Percentiles rank a stretch among this genome's conserved stretches.
These are phyloP conservation scores for Brachionus paranguensis DNA, from an alignment of 1,140 invertebrate genomes.

Conservation along the genomic window DNA sequence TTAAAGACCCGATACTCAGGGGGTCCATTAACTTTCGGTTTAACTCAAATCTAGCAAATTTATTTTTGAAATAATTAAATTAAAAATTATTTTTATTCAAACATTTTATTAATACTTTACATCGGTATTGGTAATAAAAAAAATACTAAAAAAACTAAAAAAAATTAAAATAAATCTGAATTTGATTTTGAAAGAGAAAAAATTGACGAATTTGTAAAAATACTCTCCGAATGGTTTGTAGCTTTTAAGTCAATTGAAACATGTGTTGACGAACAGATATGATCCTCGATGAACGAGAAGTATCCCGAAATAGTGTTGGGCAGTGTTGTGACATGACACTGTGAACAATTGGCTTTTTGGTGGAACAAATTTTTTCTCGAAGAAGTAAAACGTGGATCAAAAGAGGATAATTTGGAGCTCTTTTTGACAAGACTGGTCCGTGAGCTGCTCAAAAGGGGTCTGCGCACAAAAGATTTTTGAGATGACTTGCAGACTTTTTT, in stretches of 20 bases:
- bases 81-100: neutral
- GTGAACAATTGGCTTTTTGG: neutral
- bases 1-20: neutral
- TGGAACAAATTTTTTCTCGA: constrained; percentile 19
- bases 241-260: neutral
- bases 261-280: neutral
- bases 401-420: neutral
- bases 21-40: neutral
- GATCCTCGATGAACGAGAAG: neutral
- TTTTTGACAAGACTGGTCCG: neutral
- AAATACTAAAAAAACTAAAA: neutral
- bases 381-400: constrained; percentile 7
- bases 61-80: neutral
- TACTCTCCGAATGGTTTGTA: neutral
- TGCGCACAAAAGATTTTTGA: neutral
- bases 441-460: neutral
- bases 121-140: neutral
- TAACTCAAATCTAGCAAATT: neutral
- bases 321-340: neutral
- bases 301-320: neutral
- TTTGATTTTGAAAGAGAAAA: neutral
- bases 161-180: neutral
- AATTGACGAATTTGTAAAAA: neutral
- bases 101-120: neutral
- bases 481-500: neutral